Conservation (phyloP, 2,113 vertebrate genomes). For the Colaptes auratus region DNA sequence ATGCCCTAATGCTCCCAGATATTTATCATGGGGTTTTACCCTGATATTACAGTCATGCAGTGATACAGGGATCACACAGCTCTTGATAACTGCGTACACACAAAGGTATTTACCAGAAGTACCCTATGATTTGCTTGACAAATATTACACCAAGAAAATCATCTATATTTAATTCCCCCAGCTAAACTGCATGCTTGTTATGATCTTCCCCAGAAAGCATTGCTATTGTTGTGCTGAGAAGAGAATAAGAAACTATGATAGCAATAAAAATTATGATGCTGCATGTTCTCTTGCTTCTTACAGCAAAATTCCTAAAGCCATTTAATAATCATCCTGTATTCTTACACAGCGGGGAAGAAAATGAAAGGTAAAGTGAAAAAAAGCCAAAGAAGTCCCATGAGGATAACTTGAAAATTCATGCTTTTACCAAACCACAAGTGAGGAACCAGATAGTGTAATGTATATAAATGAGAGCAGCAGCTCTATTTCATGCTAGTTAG, state of each 20-base stretch:
- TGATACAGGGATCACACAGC: background rate
- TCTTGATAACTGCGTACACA: background rate
- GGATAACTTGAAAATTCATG: conserved; percentile 54
- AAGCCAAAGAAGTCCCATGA: conserved; percentile 47
- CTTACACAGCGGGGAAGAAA: conserved; percentile 28
- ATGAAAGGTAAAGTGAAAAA: conserved; percentile 49
- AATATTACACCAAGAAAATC: background rate
- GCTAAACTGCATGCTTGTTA: background rate
- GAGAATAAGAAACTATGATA: background rate
- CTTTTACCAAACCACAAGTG: conserved; percentile 51
- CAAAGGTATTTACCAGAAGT: background rate
- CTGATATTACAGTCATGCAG: background rate
- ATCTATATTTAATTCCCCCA: background rate
- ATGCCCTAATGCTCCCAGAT: background rate
- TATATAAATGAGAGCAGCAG: conserved; percentile 61
- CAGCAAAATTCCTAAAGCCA: background rate
- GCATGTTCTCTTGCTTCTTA: background rate
- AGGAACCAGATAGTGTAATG: conserved; percentile 42
- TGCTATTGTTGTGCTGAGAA: background rate
- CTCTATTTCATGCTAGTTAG: conserved; percentile 70
- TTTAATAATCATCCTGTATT: conserved; percentile 21
- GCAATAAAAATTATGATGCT: conserved; percentile 13
- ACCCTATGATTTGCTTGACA: background rate
- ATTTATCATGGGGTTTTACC: background rate
- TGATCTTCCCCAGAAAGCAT: background rate